Conservation (phyloP, 1,140 invertebrate species). For the Oryctes rhinoceros region DNA sequence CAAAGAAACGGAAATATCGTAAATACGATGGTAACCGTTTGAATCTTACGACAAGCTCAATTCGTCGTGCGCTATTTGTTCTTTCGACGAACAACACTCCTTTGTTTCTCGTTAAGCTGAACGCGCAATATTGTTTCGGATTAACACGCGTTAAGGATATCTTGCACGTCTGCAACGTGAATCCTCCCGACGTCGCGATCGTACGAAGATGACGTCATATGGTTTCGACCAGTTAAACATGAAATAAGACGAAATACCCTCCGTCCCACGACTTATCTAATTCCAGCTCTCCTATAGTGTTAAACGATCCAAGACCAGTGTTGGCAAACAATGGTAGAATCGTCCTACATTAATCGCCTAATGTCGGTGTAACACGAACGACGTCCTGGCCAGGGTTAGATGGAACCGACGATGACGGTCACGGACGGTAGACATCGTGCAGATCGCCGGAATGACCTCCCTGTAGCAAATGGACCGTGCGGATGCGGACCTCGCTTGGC, state of each 20-base stretch:
- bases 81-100: no score
- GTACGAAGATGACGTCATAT: neutral
- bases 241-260: neutral
- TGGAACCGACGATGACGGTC: neutral
- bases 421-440: neutral
- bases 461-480: neutral
- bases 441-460: neutral
- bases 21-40: no score
- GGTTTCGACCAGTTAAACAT: neutral
- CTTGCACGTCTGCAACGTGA: no score
- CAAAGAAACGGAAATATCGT: no score
- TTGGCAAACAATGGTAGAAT: neutral
- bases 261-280: neutral
- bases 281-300: neutral
- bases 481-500: neutral
- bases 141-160: neutral
- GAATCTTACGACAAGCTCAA: no score
- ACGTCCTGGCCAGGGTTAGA: neutral
- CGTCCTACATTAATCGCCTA: neutral
- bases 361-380: neutral
- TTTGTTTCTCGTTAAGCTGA: no score
- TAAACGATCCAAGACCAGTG: slow-evolving; percentile 9
- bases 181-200: neutral
- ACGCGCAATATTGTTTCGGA: neutral
- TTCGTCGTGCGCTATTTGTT: no score